A percentile compares a stretch with the other conserved stretches of the same genome.
These are phyloP conservation scores for Cairina moschata DNA, from an alignment of 2,113 vertebrate genomes.

Conservation along the genomic window DNA sequence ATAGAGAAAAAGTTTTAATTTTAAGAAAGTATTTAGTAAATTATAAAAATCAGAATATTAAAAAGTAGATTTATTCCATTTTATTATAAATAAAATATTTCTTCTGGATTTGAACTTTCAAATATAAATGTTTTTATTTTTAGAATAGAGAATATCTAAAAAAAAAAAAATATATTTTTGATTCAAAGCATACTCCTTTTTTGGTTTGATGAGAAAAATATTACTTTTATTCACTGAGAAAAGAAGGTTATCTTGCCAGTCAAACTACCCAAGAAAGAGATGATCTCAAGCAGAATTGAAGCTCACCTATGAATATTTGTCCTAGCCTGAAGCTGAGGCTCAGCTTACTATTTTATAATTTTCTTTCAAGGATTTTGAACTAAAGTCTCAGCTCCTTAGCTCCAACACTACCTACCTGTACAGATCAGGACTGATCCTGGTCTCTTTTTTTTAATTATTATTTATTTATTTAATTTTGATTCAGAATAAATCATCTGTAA, in stretches of 20 bases:
- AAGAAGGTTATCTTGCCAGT: not conserved
- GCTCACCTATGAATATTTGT: not conserved
- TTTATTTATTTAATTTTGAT: not conserved
- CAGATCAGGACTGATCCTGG: fast-evolving
- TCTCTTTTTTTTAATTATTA: not conserved
- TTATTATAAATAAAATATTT: not conserved
- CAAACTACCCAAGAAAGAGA: not conserved
- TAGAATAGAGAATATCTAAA: not conserved
- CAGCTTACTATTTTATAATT: not conserved
- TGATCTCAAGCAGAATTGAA: not conserved
- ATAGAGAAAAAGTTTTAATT: not conserved
- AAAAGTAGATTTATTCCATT: fast-evolving
- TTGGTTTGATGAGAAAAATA: not conserved
- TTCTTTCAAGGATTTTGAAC: not conserved
- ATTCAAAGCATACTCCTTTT: not conserved
- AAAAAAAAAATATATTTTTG: not conserved
- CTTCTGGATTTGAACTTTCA: not conserved
- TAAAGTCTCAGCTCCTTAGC: not conserved
- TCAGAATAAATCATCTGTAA: not conserved
- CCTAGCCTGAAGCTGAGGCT: not conserved
- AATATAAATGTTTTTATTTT: not conserved
- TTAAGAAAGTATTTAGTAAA: not conserved
- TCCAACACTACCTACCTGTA: not conserved
- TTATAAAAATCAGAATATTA: not conserved
- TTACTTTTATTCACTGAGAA: not conserved